Percentiles rank a stretch among this genome's conserved stretches.
These are phyloP conservation scores for Colossoma macropomum DNA, from an alignment of 2,113 vertebrate genomes.

Conservation along the genomic window DNA sequence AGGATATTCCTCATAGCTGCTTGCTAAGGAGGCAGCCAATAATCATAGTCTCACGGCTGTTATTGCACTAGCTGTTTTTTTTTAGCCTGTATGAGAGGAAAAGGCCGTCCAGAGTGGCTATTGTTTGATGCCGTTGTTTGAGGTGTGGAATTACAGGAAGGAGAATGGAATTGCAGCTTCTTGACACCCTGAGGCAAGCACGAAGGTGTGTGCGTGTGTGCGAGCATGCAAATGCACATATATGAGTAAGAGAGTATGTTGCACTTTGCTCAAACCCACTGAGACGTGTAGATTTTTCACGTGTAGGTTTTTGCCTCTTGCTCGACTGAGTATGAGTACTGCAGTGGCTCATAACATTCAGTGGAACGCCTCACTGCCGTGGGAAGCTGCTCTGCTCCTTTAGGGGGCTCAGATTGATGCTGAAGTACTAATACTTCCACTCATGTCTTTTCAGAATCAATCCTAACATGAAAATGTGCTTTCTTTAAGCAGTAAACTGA, in stretches of 20 bases:
- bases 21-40: slow-evolving; percentile 36
- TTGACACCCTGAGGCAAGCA: background rate
- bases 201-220: background rate
- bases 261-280: background rate
- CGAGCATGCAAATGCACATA: background rate
- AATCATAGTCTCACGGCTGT: slow-evolving; percentile 26
- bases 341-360: background rate
- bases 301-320: background rate
- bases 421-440: no score
- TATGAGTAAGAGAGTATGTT: background rate
- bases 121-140: slow-evolving; percentile 54
- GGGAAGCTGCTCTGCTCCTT: slow-evolving; percentile 10
- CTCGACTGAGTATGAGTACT: background rate
- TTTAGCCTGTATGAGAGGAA: slow-evolving; percentile 46
- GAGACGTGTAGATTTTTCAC: background rate
- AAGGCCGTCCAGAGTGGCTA: slow-evolving; percentile 48
- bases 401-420: background rate
- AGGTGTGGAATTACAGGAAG: slow-evolving; percentile 55
- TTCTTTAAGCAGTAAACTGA: no score
- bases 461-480: no score
- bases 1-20: slow-evolving; percentile 23
- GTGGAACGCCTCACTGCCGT: background rate
- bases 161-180: slow-evolving; percentile 17
- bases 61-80: background rate
- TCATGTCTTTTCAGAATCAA: no score